Conservation (phyloP, 92 coral and sea anemone genomes). For the Porites cylindrica region DNA sequence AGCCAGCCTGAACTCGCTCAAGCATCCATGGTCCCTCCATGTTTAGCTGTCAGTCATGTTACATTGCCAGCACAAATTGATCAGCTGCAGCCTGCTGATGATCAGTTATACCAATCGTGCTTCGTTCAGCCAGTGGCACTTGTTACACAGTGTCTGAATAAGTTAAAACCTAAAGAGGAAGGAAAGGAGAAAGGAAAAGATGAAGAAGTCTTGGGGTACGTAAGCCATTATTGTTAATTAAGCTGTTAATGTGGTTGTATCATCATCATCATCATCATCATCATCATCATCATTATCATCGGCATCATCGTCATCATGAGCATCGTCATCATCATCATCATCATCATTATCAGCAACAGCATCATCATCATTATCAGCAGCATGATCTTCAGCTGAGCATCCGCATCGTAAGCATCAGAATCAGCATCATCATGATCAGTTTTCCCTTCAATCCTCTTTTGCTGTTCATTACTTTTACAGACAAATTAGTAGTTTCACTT, state of each 20-base stretch:
- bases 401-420: too few relatives aligned
- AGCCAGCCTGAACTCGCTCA: conserved; percentile 87
- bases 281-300: background rate
- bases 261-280: background rate
- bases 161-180: conserved; percentile 64
- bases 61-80: conserved; percentile 69
- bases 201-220: conserved; percentile 25
- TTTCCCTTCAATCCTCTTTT: too few relatives aligned
- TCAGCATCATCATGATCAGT: too few relatives aligned
- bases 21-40: conserved; percentile 69
- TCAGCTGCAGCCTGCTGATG: conserved; percentile 30
- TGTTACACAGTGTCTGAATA: conserved; percentile 73
- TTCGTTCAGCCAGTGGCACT: conserved; percentile 72
- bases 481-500: too few relatives aligned
- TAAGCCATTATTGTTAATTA: too few relatives aligned
- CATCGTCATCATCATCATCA: background rate
- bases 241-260: background rate
- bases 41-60: conserved; percentile 75
- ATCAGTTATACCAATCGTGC: conserved; percentile 75
- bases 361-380: background rate
- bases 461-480: too few relatives aligned
- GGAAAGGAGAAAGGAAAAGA: conserved; percentile 54
- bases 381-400: background rate
- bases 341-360: background rate
- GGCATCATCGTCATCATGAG: background rate